These are phyloP conservation scores for Dinomys branickii DNA, from an alignment of 2,113 vertebrate species.

Conservation along the genomic window DNA sequence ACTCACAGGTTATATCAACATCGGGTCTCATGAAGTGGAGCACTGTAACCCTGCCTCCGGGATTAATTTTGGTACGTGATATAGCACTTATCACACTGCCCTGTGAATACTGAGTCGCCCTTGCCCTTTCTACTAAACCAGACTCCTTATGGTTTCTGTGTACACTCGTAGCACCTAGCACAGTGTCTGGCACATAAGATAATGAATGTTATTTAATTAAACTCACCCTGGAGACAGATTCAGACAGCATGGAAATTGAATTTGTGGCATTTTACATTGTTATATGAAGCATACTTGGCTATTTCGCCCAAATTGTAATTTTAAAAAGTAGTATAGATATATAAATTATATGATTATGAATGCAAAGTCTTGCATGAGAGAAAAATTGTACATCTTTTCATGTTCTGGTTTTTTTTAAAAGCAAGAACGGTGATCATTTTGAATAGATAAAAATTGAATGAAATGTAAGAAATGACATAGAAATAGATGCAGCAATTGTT, in stretches of 20 bases:
- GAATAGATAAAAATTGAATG: constrained; percentile 23
- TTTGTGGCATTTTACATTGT: neutral
- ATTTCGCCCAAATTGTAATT: constrained; percentile 28
- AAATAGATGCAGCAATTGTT: constrained; percentile 7
- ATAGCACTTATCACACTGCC: constrained; percentile 79
- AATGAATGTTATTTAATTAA: constrained; percentile 31
- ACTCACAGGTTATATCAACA: neutral
- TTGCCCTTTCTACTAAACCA: neutral
- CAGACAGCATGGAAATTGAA: constrained; percentile 6
- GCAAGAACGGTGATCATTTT: neutral
- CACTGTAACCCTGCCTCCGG: neutral
- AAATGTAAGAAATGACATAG: neutral
- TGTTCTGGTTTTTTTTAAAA: constrained; percentile 47
- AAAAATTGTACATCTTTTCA: constrained; percentile 26
- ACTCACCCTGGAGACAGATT: neutral
- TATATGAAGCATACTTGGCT: neutral
- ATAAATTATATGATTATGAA: constrained; percentile 6
- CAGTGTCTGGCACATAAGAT: constrained; percentile 75
- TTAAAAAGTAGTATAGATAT: constrained; percentile 26
- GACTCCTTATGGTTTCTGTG: neutral
- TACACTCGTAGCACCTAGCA: constrained; percentile 57
- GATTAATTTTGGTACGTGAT: constrained; percentile 23
- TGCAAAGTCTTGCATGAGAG: constrained; percentile 3
- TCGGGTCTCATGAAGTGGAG: neutral
- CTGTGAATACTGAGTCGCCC: neutral